Percentiles rank a stretch among this genome's conserved stretches.
Evolutionary conservation across 2,797 vertebrate genomes (phyloP).

Genomic region (Helostoma temminkii): DNA sequence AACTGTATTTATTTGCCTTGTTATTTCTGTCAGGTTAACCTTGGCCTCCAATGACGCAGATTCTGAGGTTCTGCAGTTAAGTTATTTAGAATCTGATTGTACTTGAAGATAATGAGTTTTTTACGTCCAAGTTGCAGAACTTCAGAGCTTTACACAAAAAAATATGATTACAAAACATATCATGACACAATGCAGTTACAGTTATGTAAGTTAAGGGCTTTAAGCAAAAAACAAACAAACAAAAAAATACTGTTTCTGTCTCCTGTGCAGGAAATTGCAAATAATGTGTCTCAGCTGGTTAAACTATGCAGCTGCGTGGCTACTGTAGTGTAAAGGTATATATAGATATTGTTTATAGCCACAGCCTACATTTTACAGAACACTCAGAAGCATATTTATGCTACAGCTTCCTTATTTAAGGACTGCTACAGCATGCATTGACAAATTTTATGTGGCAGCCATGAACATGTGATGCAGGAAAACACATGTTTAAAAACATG

Average conservation of each 20-base stretch:
- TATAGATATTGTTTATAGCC: no score
- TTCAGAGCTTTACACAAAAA: not conserved
- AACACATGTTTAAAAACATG: no score
- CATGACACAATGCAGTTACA: not conserved
- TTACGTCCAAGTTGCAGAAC: not conserved
- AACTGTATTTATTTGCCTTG: constrained; percentile 11
- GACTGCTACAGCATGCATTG: no score
- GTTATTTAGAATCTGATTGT: not conserved
- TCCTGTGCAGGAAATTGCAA: constrained; percentile 40
- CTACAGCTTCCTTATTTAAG: no score
- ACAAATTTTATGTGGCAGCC: no score
- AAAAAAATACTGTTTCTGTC: constrained; percentile 4
- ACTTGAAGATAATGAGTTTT: not conserved
- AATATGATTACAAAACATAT: not conserved
- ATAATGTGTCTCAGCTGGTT: constrained; percentile 60
- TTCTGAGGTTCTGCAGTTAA: not conserved
- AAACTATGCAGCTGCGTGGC: constrained; percentile 15
- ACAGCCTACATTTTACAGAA: not conserved
- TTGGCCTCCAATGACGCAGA: constrained; percentile 18
- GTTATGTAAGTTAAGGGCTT: constrained; percentile 8
- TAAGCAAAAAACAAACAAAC: constrained; percentile 23
- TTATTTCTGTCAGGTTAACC: constrained; percentile 9
- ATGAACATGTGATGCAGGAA: no score
- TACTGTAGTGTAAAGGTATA: constrained; percentile 25
- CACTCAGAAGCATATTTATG: not conserved